These are phyloP conservation scores for Diceros bicornis DNA, from an alignment of 2,797 vertebrate species.

Conservation along the genomic window DNA sequence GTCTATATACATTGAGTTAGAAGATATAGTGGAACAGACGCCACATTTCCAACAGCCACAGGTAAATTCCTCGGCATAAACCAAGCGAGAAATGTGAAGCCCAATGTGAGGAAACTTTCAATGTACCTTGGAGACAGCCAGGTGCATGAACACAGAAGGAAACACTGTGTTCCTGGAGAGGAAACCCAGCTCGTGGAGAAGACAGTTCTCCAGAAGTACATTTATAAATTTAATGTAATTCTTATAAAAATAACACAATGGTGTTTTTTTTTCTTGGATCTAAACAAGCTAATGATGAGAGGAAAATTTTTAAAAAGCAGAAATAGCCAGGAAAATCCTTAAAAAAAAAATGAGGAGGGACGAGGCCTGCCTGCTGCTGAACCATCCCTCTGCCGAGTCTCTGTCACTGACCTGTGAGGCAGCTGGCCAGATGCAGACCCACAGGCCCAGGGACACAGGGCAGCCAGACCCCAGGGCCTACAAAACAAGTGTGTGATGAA, in stretches of 20 bases:
- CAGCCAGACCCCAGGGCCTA: background rate
- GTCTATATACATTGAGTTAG: background rate
- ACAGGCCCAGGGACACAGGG: fast-evolving
- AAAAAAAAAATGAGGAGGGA: background rate
- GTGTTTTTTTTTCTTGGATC: background rate
- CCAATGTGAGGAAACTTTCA: background rate
- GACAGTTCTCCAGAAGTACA: background rate
- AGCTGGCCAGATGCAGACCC: fast-evolving
- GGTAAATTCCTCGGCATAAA: background rate
- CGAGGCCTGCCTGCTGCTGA: fast-evolving
- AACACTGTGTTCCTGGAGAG: background rate
- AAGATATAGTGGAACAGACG: background rate
- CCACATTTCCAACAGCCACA: background rate
- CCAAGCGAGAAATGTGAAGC: background rate
- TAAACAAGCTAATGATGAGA: background rate
- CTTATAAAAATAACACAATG: background rate
- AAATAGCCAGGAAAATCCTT: background rate
- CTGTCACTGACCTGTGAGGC: fast-evolving
- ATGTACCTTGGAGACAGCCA: background rate
- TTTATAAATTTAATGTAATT: background rate
- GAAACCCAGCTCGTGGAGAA: background rate
- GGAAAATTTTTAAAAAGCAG: background rate
- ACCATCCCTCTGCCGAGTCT: fast-evolving
- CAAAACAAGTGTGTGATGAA: fast-evolving
- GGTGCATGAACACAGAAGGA: background rate